These are phyloP conservation scores for Cheilosia variabilis DNA, from an alignment of 2,888 invertebrate species.

Conservation along the genomic window DNA sequence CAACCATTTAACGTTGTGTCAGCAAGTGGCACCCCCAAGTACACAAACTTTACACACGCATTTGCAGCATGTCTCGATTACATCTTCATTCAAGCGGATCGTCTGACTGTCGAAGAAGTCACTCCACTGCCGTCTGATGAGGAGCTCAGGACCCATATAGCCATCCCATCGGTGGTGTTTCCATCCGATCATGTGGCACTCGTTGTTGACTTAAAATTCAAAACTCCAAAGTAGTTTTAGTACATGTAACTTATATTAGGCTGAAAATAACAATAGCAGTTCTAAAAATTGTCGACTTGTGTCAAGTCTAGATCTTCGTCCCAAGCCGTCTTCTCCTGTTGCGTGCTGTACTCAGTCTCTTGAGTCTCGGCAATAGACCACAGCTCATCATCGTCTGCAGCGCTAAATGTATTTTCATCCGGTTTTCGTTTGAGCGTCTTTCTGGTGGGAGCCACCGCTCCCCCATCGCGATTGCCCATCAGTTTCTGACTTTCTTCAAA, in stretches of 20 bases:
- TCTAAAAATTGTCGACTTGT: conserved; percentile 77
- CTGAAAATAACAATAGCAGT: conserved; percentile 1
- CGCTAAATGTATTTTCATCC: conserved; percentile 77
- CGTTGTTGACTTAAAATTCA: conserved; percentile 89
- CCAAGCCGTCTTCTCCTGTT: conserved; percentile 79
- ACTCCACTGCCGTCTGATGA: conserved; percentile 92
- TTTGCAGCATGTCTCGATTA: conserved; percentile 96
- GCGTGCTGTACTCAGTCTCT: conserved; percentile 78
- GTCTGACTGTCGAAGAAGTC: conserved; percentile 87
- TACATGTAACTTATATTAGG: conserved; percentile 34
- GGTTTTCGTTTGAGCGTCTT: conserved; percentile 76
- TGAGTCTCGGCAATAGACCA: conserved; percentile 82
- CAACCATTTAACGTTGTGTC: conserved; percentile 89
- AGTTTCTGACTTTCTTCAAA: conserved; percentile 91
- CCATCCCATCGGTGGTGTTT: conserved; percentile 94
- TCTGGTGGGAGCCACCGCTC: conserved; percentile 54
- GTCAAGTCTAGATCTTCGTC: conserved; percentile 82
- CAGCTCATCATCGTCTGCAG: conserved; percentile 82
- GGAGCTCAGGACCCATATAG: conserved; percentile 89
- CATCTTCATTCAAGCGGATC: conserved; percentile 91
- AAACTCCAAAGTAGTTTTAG: conserved; percentile 21
- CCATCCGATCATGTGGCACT: conserved; percentile 98
- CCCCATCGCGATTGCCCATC: conserved; percentile 80
- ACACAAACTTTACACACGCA: conserved; percentile 92
- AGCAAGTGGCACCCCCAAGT: conserved; percentile 92